phyloP scores from a whole-genome alignment of 2,113 vertebrate genomes.

The Melospiza georgiana region DNA sequence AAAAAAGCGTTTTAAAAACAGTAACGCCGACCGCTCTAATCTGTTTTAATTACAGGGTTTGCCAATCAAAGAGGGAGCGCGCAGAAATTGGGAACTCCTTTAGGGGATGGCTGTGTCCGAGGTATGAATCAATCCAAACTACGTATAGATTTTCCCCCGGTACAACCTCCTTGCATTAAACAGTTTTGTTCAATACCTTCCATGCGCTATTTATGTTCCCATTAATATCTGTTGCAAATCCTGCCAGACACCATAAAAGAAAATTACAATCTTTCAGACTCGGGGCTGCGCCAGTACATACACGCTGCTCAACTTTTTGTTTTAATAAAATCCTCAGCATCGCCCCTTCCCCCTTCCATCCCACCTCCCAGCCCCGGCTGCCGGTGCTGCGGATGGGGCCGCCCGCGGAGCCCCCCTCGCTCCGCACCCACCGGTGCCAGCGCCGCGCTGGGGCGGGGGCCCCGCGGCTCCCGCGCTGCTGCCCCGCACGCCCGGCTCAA shows the following conservation, averaged over 20 bases:
- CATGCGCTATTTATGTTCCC: constrained; percentile 75
- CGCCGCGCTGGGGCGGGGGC: not conserved
- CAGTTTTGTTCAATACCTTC: constrained; percentile 76
- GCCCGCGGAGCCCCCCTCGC: not conserved
- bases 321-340: constrained; percentile 62
- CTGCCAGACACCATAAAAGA: constrained; percentile 77
- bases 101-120: constrained; percentile 60
- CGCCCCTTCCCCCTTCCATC: not conserved
- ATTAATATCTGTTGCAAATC: constrained; percentile 81
- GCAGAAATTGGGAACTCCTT: constrained; percentile 62
- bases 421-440: not conserved
- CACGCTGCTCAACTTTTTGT: constrained; percentile 57
- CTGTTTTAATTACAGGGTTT: constrained; percentile 68
- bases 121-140: constrained; percentile 71
- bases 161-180: constrained; percentile 75
- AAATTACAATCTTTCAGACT: constrained; percentile 76
- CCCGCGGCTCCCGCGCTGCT: not conserved
- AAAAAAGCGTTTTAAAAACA: constrained; percentile 19
- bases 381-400: not conserved
- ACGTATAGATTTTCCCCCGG: constrained; percentile 64
- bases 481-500: not conserved
- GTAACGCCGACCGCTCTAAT: constrained; percentile 33
- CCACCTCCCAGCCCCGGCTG: not conserved
- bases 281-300: constrained; percentile 65
- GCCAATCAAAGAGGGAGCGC: constrained; percentile 47